Conservation (phyloP, 2,888 invertebrate species). For the Eupelmus urozonus region DNA sequence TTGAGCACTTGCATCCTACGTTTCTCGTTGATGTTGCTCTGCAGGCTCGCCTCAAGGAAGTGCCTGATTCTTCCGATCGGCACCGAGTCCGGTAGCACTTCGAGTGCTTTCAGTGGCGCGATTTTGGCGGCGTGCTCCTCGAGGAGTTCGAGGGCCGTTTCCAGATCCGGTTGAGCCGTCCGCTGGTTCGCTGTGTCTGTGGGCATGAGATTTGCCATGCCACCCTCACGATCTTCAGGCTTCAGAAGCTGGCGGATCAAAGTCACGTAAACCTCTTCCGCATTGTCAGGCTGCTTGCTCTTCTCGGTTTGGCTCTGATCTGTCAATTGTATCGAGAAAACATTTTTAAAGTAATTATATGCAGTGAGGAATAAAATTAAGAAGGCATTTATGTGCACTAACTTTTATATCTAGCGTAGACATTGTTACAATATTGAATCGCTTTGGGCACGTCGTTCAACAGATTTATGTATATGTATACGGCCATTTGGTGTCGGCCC, state of each 20-base stretch:
- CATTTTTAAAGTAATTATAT: not conserved
- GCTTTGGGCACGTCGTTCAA: conserved; percentile 90
- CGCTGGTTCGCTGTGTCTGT: conserved; percentile 76
- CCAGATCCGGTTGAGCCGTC: conserved; percentile 85
- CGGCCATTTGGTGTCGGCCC: conserved; percentile 93
- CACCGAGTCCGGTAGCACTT: conserved; percentile 89
- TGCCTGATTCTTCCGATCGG: conserved; percentile 86
- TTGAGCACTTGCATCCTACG: conserved; percentile 88
- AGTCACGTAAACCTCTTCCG: conserved; percentile 79
- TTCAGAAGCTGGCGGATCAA: conserved; percentile 80
- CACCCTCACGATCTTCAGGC: conserved; percentile 32
- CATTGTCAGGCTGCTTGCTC: conserved; percentile 68
- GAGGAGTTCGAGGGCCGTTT: conserved; percentile 88
- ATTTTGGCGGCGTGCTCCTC: conserved; percentile 91
- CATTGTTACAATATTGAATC: conserved; percentile 89
- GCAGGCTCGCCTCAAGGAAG: conserved; percentile 88
- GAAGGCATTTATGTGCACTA: conserved; percentile 54
- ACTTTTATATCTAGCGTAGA: conserved; percentile 79
- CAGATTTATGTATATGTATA: conserved; percentile 94
- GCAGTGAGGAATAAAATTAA: not conserved
- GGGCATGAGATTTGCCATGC: not conserved
- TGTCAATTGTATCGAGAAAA: conserved; percentile 50
- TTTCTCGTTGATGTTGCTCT: conserved; percentile 85
- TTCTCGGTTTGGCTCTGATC: conserved; percentile 66
- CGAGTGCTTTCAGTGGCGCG: conserved; percentile 88